phyloP scores from a whole-genome alignment of 2,113 vertebrate species.

The Elephantulus edwardii region DNA sequence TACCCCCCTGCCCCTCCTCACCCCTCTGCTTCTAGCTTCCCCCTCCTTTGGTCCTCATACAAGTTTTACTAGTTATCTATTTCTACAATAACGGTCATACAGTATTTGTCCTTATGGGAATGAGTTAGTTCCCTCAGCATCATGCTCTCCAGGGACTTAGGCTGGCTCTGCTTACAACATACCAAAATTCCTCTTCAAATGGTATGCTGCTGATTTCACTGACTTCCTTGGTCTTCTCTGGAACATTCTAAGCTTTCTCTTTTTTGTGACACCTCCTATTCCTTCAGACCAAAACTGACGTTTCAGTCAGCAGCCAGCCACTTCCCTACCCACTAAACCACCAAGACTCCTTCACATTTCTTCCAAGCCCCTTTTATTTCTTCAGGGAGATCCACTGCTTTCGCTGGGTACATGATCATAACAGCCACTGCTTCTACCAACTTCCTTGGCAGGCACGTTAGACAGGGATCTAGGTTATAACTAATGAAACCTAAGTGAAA shows the following conservation, averaged over 20 bases:
- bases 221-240: not conserved
- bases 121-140: too few relatives aligned
- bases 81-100: too few relatives aligned
- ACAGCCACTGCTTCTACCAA: not conserved
- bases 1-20: too few relatives aligned
- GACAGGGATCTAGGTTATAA: not conserved
- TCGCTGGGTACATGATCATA: too few relatives aligned
- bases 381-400: not conserved
- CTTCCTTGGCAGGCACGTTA: not conserved
- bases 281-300: not conserved
- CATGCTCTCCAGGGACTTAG: too few relatives aligned
- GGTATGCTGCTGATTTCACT: accelerated
- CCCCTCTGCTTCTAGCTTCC: too few relatives aligned
- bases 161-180: too few relatives aligned
- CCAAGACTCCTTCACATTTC: not conserved
- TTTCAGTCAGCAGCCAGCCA: not conserved
- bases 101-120: too few relatives aligned
- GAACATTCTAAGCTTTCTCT: accelerated
- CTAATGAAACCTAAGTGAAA: not conserved
- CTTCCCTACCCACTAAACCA: not conserved
- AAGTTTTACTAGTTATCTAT: too few relatives aligned
- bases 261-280: accelerated
- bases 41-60: too few relatives aligned
- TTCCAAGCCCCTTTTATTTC: not conserved
- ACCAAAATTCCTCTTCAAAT: not conserved